Conservation (phyloP, 2,113 vertebrate species). For the Zonotrichia leucophrys region DNA sequence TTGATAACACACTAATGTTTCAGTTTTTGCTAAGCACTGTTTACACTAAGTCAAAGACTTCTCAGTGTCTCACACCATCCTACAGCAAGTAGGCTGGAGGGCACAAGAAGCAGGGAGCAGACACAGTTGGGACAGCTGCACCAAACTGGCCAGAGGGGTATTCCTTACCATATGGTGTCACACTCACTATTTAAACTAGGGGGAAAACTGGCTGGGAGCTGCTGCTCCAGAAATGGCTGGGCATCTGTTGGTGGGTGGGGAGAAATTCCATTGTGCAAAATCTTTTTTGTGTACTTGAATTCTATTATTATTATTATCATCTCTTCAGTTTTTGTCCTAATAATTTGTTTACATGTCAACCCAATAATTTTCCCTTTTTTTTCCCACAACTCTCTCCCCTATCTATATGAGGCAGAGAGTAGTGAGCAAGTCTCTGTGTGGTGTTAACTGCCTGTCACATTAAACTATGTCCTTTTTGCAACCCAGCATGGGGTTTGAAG, state of each 20-base stretch:
- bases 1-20: background rate
- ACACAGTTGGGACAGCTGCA: background rate
- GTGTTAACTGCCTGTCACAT: background rate
- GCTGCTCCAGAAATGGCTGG: background rate
- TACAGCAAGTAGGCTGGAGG: background rate
- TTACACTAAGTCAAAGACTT: background rate
- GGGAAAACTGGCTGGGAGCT: background rate
- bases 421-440: background rate
- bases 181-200: background rate
- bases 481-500: background rate
- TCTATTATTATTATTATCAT: background rate
- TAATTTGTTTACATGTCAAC: background rate
- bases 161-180: background rate
- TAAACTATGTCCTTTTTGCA: background rate
- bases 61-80: background rate
- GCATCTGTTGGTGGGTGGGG: background rate
- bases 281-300: background rate
- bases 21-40: background rate
- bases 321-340: background rate
- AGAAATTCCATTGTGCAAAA: background rate
- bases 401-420: background rate
- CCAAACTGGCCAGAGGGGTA: background rate
- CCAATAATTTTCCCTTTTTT: background rate
- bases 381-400: background rate
- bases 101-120: background rate